These are phyloP conservation scores for Nesometra sesokonis DNA, from an alignment of 35 echinoderm and acorn worm genomes.

Conservation along the genomic window DNA sequence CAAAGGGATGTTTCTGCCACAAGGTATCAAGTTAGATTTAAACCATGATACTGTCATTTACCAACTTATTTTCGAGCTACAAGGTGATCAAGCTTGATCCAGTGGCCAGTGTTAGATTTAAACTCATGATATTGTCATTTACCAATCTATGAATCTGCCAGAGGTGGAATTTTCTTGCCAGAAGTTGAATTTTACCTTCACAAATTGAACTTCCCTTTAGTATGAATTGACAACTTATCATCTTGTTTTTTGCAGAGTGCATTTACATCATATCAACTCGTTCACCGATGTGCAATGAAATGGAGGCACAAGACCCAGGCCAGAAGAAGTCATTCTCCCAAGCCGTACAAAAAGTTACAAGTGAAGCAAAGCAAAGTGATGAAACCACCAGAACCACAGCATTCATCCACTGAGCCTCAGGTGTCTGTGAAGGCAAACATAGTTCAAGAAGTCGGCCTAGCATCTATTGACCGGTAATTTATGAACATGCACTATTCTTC, in stretches of 20 bases:
- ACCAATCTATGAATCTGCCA: too few species aligned
- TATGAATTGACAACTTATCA: too few species aligned
- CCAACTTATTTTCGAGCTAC: too few species aligned
- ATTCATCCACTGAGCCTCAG: neutral
- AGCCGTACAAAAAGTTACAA: neutral
- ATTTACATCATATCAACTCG: constrained; percentile 40
- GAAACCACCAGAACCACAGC: neutral
- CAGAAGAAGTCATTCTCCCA: neutral
- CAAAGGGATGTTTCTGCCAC: neutral
- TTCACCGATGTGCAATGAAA: constrained; percentile 53
- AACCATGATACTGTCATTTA: too few species aligned
- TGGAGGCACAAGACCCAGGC: constrained; percentile 60
- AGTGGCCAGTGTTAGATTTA: too few species aligned
- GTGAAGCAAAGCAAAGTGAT: neutral
- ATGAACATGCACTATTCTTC: too few species aligned
- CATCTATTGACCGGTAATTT: neutral
- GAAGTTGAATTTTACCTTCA: too few species aligned
- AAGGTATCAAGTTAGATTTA: neutral
- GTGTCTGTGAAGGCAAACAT: neutral
- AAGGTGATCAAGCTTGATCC: too few species aligned
- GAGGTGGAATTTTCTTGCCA: too few species aligned
- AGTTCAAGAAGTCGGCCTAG: neutral
- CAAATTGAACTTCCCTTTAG: too few species aligned
- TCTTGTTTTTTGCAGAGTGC: constrained; percentile 39
- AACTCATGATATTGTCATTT: too few species aligned